Percentiles rank a stretch among this genome's conserved stretches.
Conservation (phyloP, 2,888 invertebrate genomes). For the Apeira syringaria region DNA sequence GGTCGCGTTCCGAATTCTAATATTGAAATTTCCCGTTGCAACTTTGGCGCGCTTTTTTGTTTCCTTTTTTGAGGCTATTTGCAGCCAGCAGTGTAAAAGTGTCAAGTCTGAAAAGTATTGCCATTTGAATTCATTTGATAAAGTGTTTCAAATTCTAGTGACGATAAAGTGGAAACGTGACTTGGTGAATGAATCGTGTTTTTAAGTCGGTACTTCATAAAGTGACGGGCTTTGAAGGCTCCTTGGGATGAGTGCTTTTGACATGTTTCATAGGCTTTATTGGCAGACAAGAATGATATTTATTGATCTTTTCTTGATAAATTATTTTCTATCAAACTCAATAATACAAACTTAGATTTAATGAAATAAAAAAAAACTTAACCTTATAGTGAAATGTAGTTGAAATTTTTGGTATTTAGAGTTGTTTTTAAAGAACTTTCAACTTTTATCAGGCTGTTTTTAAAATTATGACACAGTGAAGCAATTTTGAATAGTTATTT, state of each 20-base stretch:
- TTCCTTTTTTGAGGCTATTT: slow-evolving; percentile 6
- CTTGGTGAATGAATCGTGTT: slow-evolving; percentile 23
- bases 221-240: slow-evolving; percentile 6
- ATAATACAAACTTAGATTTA: too few relatives aligned
- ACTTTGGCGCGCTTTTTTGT: slow-evolving; percentile 35
- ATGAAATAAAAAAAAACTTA: too few relatives aligned
- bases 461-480: too few relatives aligned
- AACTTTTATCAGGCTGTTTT: too few relatives aligned
- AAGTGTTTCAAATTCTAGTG: slow-evolving; percentile 11
- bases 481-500: too few relatives aligned
- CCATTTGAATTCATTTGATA: slow-evolving; percentile 3
- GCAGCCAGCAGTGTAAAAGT: slow-evolving; percentile 2
- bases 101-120: slow-evolving; percentile 10
- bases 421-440: too few relatives aligned
- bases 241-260: slow-evolving; percentile 9
- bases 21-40: slow-evolving; percentile 31
- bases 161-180: slow-evolving; percentile 19
- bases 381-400: too few relatives aligned
- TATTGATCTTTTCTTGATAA: background rate
- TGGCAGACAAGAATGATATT: background rate
- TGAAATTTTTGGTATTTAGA: too few relatives aligned
- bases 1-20: slow-evolving; percentile 34
- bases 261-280: slow-evolving; percentile 9
- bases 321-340: too few relatives aligned
- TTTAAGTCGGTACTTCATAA: slow-evolving; percentile 15